Percentiles rank a stretch among this genome's conserved stretches.
phyloP scores from a whole-genome alignment of 2,888 invertebrate species.

The Sceliomorpha sp. region DNA sequence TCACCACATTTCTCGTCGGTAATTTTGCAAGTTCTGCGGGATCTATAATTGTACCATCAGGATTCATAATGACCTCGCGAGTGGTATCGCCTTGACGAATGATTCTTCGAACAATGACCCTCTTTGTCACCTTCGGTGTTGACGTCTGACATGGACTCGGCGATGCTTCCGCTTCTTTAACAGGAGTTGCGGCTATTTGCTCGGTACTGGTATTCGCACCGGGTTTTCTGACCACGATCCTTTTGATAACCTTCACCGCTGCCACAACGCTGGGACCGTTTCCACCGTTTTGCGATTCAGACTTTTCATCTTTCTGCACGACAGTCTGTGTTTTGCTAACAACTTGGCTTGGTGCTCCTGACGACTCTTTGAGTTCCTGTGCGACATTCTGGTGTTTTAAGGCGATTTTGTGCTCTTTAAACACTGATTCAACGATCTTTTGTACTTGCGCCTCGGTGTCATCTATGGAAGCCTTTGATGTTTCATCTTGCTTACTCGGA shows the following conservation, averaged over 20 bases:
- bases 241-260: slow-evolving; percentile 76
- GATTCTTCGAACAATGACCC: slow-evolving; percentile 77
- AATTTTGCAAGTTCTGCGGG: slow-evolving; percentile 76
- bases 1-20: slow-evolving; percentile 77
- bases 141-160: too few species aligned
- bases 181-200: slow-evolving; percentile 53
- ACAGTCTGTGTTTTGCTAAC: slow-evolving; percentile 30
- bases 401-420: slow-evolving; percentile 78
- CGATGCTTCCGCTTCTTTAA: slow-evolving; percentile 59
- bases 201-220: slow-evolving; percentile 50
- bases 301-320: slow-evolving; percentile 62
- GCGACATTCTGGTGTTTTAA: slow-evolving; percentile 67
- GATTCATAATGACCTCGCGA: slow-evolving; percentile 77
- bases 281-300: slow-evolving; percentile 21
- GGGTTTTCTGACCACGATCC: slow-evolving; percentile 75
- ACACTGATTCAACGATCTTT: slow-evolving; percentile 77
- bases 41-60: slow-evolving; percentile 77
- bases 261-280: slow-evolving; percentile 64
- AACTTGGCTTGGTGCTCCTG: slow-evolving; percentile 12
- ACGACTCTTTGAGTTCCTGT: slow-evolving; percentile 63
- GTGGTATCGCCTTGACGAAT: slow-evolving; percentile 77
- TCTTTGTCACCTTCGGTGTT: slow-evolving; percentile 72
- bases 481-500: slow-evolving; percentile 27
- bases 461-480: slow-evolving; percentile 59
- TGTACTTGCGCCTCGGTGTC: slow-evolving; percentile 78